These are phyloP conservation scores for Drosophila bunnanda DNA, from an alignment of 2,888 invertebrate genomes.

Conservation along the genomic window DNA sequence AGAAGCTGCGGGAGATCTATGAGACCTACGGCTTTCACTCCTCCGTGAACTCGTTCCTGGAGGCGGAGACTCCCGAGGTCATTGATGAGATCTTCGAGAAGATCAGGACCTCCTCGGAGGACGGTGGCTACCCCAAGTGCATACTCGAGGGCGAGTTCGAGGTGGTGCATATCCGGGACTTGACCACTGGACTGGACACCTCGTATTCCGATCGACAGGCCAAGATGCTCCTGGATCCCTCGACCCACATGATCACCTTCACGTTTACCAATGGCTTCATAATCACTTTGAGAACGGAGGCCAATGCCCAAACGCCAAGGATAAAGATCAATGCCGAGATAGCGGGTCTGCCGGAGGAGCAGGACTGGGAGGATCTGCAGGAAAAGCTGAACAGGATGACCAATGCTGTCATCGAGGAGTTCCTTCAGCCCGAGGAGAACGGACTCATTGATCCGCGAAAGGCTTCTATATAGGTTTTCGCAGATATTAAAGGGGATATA, in stretches of 20 bases:
- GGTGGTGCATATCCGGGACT: slow-evolving; percentile 91
- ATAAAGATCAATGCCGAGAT: slow-evolving; percentile 98
- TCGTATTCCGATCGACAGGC: slow-evolving; percentile 89
- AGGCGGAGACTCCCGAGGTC: slow-evolving; percentile 90
- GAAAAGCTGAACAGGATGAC: slow-evolving; percentile 90
- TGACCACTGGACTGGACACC: slow-evolving; percentile 92
- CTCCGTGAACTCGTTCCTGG: slow-evolving; percentile 93
- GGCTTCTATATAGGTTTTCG: not conserved
- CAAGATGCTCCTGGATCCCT: slow-evolving; percentile 88
- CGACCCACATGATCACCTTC: slow-evolving; percentile 96
- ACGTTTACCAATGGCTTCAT: slow-evolving; percentile 93
- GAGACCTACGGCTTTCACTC: slow-evolving; percentile 95
- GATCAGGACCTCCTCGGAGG: slow-evolving; percentile 89
- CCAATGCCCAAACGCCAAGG: slow-evolving; percentile 94
- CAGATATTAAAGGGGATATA: not conserved
- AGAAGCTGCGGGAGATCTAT: slow-evolving; percentile 92
- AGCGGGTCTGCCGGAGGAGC: slow-evolving; percentile 88
- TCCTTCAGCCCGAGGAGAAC: slow-evolving; percentile 89
- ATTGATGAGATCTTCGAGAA: slow-evolving; percentile 91
- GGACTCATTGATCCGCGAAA: not conserved
- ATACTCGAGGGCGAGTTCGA: slow-evolving; percentile 88
- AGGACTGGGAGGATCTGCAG: slow-evolving; percentile 88
- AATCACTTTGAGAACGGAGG: slow-evolving; percentile 95
- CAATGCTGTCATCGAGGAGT: slow-evolving; percentile 90
- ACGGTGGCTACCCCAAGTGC: slow-evolving; percentile 89